phyloP scores from a whole-genome alignment of 2,888 invertebrate genomes.

The Vesta saturnalis region DNA sequence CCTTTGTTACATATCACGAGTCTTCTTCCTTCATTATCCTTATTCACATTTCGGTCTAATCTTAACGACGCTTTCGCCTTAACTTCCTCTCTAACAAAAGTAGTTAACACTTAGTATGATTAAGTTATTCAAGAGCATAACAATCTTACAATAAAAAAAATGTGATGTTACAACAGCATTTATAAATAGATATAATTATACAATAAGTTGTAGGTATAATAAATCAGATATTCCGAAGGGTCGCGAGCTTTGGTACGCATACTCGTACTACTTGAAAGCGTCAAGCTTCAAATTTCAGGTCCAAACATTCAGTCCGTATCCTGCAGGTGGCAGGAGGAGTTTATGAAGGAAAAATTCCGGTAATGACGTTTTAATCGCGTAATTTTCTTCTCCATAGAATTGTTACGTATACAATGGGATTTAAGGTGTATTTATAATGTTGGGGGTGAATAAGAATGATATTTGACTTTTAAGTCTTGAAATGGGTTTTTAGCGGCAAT shows the following conservation, averaged over 20 bases:
- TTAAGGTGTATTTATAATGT: too few relatives aligned
- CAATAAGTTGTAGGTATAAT: slow-evolving; percentile 40
- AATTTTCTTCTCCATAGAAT: neutral
- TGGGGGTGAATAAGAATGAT: neutral
- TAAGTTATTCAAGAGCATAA: neutral
- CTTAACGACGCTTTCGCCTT: slow-evolving; percentile 4
- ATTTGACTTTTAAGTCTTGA: neutral
- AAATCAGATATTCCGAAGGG: slow-evolving; percentile 32
- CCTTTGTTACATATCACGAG: slow-evolving; percentile 14
- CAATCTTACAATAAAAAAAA: neutral
- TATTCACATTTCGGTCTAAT: slow-evolving; percentile 5
- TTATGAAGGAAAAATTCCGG: too few relatives aligned
- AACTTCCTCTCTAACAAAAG: neutral
- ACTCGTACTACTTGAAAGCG: slow-evolving; percentile 43
- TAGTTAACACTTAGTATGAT: slow-evolving; percentile 12
- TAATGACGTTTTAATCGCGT: slow-evolving; percentile 1
- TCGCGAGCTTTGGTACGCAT: slow-evolving; percentile 38
- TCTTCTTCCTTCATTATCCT: slow-evolving; percentile 2
- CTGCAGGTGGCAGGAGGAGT: slow-evolving; percentile 32
- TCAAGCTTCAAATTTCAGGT: slow-evolving; percentile 41
- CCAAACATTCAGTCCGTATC: slow-evolving; percentile 31
- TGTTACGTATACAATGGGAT: too few relatives aligned
- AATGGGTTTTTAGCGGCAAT: neutral
- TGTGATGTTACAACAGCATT: neutral
- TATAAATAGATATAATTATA: slow-evolving; percentile 41